Evolutionary conservation across 1,140 invertebrate species (phyloP).

Genomic region (Pachyrhynchus sulphureomaculatus): DNA sequence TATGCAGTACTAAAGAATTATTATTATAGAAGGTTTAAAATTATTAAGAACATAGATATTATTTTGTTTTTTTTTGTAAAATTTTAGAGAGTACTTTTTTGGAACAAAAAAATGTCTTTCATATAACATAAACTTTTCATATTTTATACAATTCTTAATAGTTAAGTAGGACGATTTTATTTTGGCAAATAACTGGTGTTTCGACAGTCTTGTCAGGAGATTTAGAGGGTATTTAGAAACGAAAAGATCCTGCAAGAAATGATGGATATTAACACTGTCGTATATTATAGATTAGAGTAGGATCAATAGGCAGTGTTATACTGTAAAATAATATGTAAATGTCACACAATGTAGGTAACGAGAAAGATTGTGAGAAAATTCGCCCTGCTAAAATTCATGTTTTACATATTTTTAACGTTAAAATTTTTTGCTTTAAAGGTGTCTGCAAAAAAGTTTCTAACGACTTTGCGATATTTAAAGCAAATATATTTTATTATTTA

Average conservation of each 20-base stretch:
- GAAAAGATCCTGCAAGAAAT: slow-evolving; percentile 35
- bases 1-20: too few relatives aligned
- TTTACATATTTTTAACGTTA: not conserved
- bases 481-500: too few relatives aligned
- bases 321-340: slow-evolving; percentile 37
- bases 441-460: not conserved
- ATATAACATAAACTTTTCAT: slow-evolving; percentile 12
- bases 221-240: slow-evolving; percentile 17
- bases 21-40: too few relatives aligned
- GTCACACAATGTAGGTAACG: slow-evolving; percentile 10
- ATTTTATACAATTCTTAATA: slow-evolving; percentile 1
- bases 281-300: slow-evolving; percentile 51
- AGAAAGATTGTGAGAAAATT: not conserved
- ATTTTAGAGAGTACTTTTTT: slow-evolving; percentile 22
- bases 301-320: slow-evolving; percentile 51
- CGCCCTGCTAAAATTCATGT: not conserved
- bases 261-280: slow-evolving; percentile 49
- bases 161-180: slow-evolving; percentile 6
- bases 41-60: too few relatives aligned
- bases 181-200: slow-evolving; percentile 16
- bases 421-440: too few relatives aligned
- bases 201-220: slow-evolving; percentile 20
- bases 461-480: not conserved
- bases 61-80: too few relatives aligned
- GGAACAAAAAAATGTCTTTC: slow-evolving; percentile 23